Percentiles rank a stretch among this genome's conserved stretches.
Evolutionary conservation across 2,797 vertebrate species (phyloP).

Genomic region (Sebastes hubbsi): DNA sequence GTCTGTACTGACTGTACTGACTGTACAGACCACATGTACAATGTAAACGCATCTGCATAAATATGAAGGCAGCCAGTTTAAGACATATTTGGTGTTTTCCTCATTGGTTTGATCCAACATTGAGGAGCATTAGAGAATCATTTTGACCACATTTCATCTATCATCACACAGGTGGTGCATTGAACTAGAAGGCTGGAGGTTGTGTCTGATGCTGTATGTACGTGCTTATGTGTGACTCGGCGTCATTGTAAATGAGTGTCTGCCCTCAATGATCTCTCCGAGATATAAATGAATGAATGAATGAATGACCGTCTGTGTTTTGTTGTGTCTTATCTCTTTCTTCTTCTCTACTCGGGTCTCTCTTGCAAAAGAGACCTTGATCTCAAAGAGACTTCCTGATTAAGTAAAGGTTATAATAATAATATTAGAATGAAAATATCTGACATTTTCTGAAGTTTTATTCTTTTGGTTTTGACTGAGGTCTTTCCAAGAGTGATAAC

Average conservation of each 20-base stretch:
- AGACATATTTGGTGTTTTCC: too few relatives aligned
- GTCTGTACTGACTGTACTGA: too few relatives aligned
- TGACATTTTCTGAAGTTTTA: not conserved
- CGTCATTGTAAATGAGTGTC: not conserved
- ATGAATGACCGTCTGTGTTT: not conserved
- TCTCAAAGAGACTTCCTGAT: not conserved
- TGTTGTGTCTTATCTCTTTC: not conserved
- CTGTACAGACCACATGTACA: too few relatives aligned
- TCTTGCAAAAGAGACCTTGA: not conserved
- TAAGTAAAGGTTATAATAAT: not conserved
- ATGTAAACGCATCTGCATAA: too few relatives aligned
- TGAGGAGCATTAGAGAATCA: too few relatives aligned
- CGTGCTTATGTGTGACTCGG: not conserved
- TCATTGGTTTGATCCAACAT: too few relatives aligned
- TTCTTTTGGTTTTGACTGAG: not conserved
- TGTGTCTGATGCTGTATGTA: not conserved
- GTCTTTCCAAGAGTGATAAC: not conserved
- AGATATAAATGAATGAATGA: not conserved
- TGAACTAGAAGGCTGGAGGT: not conserved
- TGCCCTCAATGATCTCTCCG: not conserved
- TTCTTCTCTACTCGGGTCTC: not conserved
- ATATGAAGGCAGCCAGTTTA: too few relatives aligned
- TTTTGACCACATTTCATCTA: not conserved
- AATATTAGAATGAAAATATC: not conserved
- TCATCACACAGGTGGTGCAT: not conserved